Evolutionary conservation across 1,140 invertebrate genomes (phyloP).

Genomic region (Trichonephila inaurata): DNA sequence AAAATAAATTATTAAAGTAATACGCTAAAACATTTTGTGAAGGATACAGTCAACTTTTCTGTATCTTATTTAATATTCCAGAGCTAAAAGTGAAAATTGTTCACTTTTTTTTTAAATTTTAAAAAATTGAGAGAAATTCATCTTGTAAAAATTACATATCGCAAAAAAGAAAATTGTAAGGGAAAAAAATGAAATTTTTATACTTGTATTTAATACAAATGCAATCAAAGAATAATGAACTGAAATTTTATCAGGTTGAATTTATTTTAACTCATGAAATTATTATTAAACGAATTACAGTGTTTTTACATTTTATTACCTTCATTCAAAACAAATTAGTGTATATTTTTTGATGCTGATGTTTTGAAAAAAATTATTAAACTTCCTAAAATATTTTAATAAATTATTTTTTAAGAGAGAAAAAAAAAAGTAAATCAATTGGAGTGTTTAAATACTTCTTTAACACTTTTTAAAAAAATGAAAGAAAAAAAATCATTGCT

Average conservation of each 20-base stretch:
- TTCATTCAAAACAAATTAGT: background rate
- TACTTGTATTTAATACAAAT: background rate
- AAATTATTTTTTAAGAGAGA: background rate
- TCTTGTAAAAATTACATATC: slow-evolving; percentile 29
- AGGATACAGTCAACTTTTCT: slow-evolving; percentile 68
- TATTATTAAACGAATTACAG: background rate
- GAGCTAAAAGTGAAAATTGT: slow-evolving; percentile 22
- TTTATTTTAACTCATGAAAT: background rate
- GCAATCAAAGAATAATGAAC: background rate
- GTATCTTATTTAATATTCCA: slow-evolving; percentile 32
- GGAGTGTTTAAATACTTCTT: background rate
- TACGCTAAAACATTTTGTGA: slow-evolving; percentile 17
- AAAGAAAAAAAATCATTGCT: background rate
- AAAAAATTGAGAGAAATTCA: slow-evolving; percentile 9
- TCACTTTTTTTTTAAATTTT: background rate
- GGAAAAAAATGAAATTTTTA: slow-evolving; percentile 8
- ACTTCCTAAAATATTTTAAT: slow-evolving; percentile 1
- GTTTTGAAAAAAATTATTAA: background rate
- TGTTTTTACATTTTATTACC: background rate
- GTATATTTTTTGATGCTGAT: slow-evolving; percentile 1
- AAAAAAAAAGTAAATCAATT: background rate
- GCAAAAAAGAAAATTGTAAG: background rate
- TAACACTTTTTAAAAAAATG: background rate
- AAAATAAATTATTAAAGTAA: slow-evolving; percentile 36
- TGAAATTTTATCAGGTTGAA: slow-evolving; percentile 10